Conservation (phyloP, 2,888 invertebrate species). For the Geophilus truncorum region DNA sequence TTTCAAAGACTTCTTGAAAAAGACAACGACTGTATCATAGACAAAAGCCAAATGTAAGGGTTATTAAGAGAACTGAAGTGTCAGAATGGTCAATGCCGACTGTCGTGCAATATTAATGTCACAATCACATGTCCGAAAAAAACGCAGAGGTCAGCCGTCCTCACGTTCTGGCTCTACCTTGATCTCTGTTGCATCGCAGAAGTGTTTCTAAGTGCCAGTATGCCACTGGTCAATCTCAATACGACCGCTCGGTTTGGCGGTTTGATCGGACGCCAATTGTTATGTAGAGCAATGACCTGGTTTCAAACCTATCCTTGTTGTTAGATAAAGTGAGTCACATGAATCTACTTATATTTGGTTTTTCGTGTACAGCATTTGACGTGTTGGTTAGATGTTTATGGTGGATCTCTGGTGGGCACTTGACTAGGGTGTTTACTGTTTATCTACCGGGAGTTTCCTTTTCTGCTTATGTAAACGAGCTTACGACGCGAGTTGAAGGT, state of each 20-base stretch:
- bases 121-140: neutral
- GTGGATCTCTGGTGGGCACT: constrained; percentile 33
- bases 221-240: constrained; percentile 76
- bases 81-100: neutral
- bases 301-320: no score
- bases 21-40: neutral
- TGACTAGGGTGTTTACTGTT: constrained; percentile 33
- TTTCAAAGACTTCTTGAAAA: neutral
- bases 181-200: constrained; percentile 71
- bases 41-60: neutral
- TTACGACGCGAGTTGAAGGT: constrained; percentile 25
- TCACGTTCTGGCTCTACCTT: constrained; percentile 76
- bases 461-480: neutral
- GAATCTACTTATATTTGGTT: constrained; percentile 75
- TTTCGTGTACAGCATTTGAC: constrained; percentile 70
- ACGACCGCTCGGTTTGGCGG: constrained; percentile 73
- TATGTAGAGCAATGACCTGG: constrained; percentile 63
- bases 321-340: constrained; percentile 78
- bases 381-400: constrained; percentile 46
- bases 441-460: constrained; percentile 27
- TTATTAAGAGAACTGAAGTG: neutral
- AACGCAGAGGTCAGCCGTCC: neutral
- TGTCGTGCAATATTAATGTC: neutral
- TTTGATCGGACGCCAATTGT: constrained; percentile 47
- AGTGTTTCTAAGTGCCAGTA: constrained; percentile 73